Conservation (phyloP, 2,113 vertebrate genomes). For the Bubo bubo region DNA sequence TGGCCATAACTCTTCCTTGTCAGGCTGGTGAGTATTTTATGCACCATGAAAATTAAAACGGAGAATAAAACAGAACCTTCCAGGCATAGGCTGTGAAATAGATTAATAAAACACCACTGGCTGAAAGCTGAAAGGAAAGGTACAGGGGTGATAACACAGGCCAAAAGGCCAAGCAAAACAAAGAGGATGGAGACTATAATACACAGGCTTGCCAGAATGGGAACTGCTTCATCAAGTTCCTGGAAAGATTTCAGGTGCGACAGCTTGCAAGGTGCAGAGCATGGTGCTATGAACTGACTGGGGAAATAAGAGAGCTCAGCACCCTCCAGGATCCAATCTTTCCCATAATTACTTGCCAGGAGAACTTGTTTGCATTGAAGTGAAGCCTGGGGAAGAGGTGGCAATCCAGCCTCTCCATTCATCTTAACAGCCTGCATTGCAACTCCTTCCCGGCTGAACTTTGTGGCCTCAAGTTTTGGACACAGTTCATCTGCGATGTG, state of each 20-base stretch:
- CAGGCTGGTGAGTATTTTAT: slow-evolving; percentile 63
- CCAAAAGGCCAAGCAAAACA: neutral
- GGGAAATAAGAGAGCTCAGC: neutral
- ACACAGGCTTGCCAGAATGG: neutral
- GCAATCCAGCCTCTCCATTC: neutral
- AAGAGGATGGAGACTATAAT: neutral
- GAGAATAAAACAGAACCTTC: slow-evolving; percentile 56
- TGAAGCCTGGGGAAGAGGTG: neutral
- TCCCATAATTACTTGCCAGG: neutral
- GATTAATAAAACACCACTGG: slow-evolving; percentile 43
- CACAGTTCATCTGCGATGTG: rapidly evolving
- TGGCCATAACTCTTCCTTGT: slow-evolving; percentile 58
- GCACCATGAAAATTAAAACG: slow-evolving; percentile 65
- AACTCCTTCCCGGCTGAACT: neutral
- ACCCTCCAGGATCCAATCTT: neutral
- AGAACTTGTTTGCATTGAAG: neutral
- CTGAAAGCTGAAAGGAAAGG: neutral
- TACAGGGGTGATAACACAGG: neutral
- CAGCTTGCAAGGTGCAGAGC: neutral
- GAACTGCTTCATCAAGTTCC: neutral
- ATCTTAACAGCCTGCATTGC: rapidly evolving
- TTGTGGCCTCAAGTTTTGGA: rapidly evolving
- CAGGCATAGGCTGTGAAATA: slow-evolving; percentile 16
- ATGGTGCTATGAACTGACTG: rapidly evolving
- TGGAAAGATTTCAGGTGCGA: neutral